phyloP scores from a whole-genome alignment of 2,113 vertebrate genomes.

The Odontophorus gujanensis region DNA sequence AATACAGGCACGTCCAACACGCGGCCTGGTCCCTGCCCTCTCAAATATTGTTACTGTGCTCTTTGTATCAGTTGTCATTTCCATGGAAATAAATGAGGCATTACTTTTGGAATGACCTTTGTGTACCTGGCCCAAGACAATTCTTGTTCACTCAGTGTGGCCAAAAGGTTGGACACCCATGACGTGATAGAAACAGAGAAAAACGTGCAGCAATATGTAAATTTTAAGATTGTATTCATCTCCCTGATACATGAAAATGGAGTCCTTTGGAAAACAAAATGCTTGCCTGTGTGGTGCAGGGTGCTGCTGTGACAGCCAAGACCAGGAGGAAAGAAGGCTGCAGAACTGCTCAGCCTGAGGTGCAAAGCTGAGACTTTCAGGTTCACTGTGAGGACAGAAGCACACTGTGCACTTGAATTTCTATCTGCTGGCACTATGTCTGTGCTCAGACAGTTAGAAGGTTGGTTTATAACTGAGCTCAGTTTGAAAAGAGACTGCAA shows the following conservation, averaged over 20 bases:
- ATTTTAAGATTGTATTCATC: neutral
- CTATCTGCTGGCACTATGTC: constrained; percentile 1
- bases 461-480: neutral
- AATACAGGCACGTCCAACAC: neutral
- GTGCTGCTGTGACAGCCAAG: neutral
- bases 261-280: neutral
- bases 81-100: too few species aligned
- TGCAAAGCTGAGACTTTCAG: neutral
- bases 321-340: neutral
- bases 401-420: constrained; percentile 31
- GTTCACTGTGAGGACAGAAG: constrained; percentile 40
- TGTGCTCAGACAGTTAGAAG: neutral
- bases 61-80: too few species aligned
- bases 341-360: constrained; percentile 9
- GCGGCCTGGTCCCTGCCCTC: too few species aligned
- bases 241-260: neutral
- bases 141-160: too few species aligned
- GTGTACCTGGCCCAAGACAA: too few species aligned
- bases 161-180: too few species aligned
- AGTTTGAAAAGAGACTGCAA: constrained; percentile 10
- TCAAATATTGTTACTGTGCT: too few species aligned
- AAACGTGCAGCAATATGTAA: neutral
- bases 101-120: too few species aligned
- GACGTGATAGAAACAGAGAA: neutral
- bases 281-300: neutral